Conservation (phyloP, 2,797 vertebrate species). For the Etheostoma perlongum region DNA sequence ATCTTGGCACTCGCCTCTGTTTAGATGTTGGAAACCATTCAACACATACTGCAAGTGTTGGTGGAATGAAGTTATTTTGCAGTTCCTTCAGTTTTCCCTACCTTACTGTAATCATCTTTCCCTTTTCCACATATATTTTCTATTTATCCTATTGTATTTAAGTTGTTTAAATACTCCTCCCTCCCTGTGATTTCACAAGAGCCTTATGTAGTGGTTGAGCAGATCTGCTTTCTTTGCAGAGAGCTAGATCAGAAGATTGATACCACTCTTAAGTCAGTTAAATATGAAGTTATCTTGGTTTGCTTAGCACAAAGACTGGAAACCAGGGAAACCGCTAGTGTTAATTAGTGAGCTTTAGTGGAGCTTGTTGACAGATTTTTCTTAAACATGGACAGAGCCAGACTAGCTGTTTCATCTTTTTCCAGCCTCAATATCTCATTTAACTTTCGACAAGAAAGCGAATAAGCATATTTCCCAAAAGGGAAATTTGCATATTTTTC, state of each 20-base stretch:
- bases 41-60: constrained; percentile 29
- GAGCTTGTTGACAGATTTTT: no score
- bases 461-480: no score
- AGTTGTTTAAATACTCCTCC: constrained; percentile 24
- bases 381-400: no score
- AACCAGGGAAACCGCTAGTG: no score
- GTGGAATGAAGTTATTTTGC: constrained; percentile 41
- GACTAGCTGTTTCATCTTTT: not conserved
- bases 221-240: no score
- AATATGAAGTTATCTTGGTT: not conserved
- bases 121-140: constrained; percentile 18
- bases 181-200: constrained; percentile 50
- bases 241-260: no score
- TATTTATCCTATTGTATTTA: constrained; percentile 30
- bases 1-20: constrained; percentile 45
- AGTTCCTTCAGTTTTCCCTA: constrained; percentile 14
- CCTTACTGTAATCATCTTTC: constrained; percentile 19
- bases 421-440: no score
- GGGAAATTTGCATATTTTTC: not conserved
- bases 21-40: constrained; percentile 54
- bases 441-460: no score
- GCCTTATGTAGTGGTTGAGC: constrained; percentile 33
- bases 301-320: not conserved
- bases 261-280: not conserved
- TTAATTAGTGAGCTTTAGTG: no score